A percentile compares a stretch with the other conserved stretches of the same genome.
These are phyloP conservation scores for Eudyptes chrysolophus DNA, from an alignment of 2,113 vertebrate species.

Conservation along the genomic window DNA sequence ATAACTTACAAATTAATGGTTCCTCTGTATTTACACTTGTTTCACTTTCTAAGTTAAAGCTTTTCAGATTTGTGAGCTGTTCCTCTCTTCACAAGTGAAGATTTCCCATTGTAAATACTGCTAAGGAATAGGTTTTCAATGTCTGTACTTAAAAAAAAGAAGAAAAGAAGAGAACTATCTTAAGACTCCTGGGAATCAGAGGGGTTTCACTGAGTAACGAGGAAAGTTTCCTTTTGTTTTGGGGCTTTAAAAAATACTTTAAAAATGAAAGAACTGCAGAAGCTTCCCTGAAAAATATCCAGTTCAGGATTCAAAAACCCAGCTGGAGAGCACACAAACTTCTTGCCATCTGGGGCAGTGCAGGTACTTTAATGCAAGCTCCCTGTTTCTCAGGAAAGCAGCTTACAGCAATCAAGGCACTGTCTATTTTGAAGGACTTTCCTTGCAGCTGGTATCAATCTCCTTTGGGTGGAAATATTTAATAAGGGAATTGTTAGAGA, in stretches of 20 bases:
- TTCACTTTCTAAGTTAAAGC: neutral
- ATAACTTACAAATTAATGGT: neutral
- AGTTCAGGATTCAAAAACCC: neutral
- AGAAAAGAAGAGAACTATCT: neutral
- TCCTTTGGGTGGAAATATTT: neutral
- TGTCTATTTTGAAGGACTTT: neutral
- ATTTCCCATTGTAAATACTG: neutral
- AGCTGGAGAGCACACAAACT: neutral
- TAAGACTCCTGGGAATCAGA: neutral
- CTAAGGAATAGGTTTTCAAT: neutral
- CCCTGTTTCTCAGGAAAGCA: neutral
- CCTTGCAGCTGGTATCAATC: neutral
- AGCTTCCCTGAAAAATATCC: neutral
- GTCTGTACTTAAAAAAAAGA: neutral
- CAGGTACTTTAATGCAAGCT: neutral
- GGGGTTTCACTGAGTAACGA: neutral
- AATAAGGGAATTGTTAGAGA: neutral
- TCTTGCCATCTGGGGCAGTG: neutral
- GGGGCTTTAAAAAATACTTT: neutral
- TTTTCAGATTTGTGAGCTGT: neutral
- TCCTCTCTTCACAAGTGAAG: neutral
- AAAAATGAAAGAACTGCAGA: neutral
- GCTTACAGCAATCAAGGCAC: neutral
- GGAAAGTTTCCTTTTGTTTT: neutral
- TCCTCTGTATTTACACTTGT: neutral